Evolutionary conservation across 2,797 vertebrate species (phyloP), one percentile per base, ranked within the genome.

Genomic region (Erethizon dorsatum): DNA sequence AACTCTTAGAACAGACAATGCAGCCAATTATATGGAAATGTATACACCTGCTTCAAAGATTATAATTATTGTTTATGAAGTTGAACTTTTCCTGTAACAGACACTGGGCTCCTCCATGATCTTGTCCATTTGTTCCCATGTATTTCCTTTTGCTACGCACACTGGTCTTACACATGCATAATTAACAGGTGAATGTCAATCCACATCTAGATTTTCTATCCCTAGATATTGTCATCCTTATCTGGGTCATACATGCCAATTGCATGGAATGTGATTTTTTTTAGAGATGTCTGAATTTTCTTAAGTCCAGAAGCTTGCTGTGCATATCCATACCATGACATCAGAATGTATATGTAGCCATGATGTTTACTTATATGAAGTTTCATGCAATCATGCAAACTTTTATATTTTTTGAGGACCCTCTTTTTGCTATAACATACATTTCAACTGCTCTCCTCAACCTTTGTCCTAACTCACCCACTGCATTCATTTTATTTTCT

Each of bases 101-200:
- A 71, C 69, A 5, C 3, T 41, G 37, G 0, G 2, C 24, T 75
- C 11, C 41, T 75, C 1, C 0, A 1, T 5, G 5, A 28, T 3
- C 41, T 14, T 75, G 41, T 71, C 2, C 69, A 41, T 41, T 41
- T 12, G 3, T 41, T 37, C 22, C 20, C 3, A 17, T 10, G 20
- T 41, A 11, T 71, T 71, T 71, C 69, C 37, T 22, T 71, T 41
- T 24, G 9, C 69, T 24, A 41, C 5, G 24, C 73, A 15, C 15
- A 5, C 1, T 75, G 22, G 12, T 14, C 24, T 47, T 14, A 47
- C 22, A 47, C 11, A 11, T 47, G 67, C n/a, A 41, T 20, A 41
- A 71, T 2, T 24, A 41, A 41, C 20, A 22, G 24, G 69, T 41
- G 69, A 71, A 24, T 3, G 28, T 26, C 14, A 75, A 28, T 26